Conservation (phyloP, 2,797 vertebrate species). For the Myotis planiceps region DNA sequence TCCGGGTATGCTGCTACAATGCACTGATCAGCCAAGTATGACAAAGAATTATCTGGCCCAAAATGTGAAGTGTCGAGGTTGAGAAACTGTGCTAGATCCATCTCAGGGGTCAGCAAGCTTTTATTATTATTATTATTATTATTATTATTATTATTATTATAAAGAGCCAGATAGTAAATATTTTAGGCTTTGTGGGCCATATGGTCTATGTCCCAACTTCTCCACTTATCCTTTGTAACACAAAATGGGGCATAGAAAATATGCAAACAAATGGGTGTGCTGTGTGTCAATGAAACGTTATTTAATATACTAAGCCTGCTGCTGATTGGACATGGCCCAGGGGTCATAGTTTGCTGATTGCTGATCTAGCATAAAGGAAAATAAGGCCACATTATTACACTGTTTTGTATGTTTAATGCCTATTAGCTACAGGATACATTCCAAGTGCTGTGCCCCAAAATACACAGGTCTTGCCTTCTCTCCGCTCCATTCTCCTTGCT, state of each 20-base stretch:
- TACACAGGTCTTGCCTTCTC: not conserved
- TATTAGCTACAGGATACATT: not conserved
- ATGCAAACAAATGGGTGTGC: not conserved
- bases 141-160: not conserved
- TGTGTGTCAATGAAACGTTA: not conserved
- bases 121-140: not conserved
- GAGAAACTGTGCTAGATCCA: not conserved
- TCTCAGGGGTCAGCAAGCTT: not conserved
- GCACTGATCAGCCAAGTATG: too few species aligned
- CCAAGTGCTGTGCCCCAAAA: not conserved
- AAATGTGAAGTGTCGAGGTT: not conserved
- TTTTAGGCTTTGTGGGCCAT: not conserved
- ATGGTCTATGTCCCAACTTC: not conserved
- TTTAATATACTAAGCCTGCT: not conserved
- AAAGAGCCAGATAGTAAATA: not conserved
- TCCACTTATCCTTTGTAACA: not conserved
- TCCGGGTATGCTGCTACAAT: not conserved
- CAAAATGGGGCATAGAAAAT: rapidly evolving
- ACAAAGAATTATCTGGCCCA: not conserved
- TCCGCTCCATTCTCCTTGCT: not conserved
- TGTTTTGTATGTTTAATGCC: not conserved
- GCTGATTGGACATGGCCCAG: not conserved
- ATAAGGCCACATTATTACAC: not conserved
- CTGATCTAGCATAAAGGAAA: not conserved
- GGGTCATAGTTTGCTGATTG: not conserved